phyloP scores from a whole-genome alignment of 1,140 invertebrate genomes.

The Venturia canescens region DNA sequence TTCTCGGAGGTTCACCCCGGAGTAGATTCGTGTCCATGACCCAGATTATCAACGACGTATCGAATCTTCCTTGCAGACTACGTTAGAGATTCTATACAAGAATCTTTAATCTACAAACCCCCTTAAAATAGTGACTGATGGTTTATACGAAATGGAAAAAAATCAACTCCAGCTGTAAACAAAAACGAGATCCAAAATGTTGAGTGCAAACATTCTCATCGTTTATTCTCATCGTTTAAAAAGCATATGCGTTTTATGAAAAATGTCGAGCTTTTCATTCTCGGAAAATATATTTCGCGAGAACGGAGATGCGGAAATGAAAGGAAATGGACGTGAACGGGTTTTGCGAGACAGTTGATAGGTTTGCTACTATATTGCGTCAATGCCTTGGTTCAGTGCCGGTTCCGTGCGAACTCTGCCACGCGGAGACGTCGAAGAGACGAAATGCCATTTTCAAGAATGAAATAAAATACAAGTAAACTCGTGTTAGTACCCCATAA shows the following conservation, averaged over 20 bases:
- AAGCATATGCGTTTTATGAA: neutral
- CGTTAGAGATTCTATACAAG: neutral
- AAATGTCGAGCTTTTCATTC: neutral
- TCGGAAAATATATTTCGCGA: neutral
- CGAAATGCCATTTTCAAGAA: neutral
- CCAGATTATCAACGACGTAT: conserved; percentile 34
- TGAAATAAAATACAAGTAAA: neutral
- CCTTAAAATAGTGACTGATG: neutral
- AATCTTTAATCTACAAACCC: neutral
- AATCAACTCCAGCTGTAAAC: neutral
- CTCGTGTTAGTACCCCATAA: neutral
- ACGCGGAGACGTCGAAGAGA: neutral
- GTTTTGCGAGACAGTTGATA: conserved; percentile 2
- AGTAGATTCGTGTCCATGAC: conserved; percentile 31
- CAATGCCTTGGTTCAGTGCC: neutral
- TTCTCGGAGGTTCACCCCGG: neutral
- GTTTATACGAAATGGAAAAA: conserved; percentile 25
- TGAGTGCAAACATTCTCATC: too few relatives aligned
- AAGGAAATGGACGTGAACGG: neutral
- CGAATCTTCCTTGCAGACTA: neutral
- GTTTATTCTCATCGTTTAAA: too few relatives aligned
- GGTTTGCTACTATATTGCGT: neutral
- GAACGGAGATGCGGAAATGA: neutral
- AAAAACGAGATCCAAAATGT: too few relatives aligned
- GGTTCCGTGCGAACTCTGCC: neutral